phyloP scores from a whole-genome alignment of 2,797 vertebrate genomes.

The Lophius americanus region DNA sequence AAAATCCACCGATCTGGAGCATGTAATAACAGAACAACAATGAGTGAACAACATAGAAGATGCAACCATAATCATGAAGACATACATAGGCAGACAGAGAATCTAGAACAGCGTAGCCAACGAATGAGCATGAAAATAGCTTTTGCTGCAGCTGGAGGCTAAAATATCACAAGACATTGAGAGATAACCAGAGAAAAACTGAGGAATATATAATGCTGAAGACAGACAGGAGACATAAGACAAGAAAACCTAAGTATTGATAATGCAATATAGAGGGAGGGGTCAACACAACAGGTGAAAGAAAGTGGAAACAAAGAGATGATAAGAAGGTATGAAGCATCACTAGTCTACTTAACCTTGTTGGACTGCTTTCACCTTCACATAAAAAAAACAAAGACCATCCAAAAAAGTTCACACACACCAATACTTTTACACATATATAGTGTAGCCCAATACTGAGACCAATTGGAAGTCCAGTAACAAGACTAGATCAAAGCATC shows the following conservation, averaged over 20 bases:
- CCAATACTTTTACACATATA: slow-evolving; percentile 11
- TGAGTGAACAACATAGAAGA: slow-evolving; percentile 69
- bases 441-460: slow-evolving; percentile 20
- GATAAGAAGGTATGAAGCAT: slow-evolving; percentile 24
- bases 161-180: slow-evolving; percentile 46
- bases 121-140: slow-evolving; percentile 41
- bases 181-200: slow-evolving; percentile 32
- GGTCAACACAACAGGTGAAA: slow-evolving; percentile 39
- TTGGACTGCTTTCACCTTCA: slow-evolving; percentile 29
- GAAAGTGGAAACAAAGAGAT: slow-evolving; percentile 33
- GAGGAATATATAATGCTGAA: slow-evolving; percentile 24
- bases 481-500: slow-evolving; percentile 59
- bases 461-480: slow-evolving; percentile 56
- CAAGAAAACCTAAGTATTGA: slow-evolving; percentile 39
- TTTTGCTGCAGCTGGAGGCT: slow-evolving; percentile 45
- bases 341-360: slow-evolving; percentile 15
- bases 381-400: slow-evolving; percentile 14
- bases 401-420: slow-evolving; percentile 10
- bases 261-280: slow-evolving; percentile 22
- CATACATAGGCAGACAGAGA: slow-evolving; percentile 39
- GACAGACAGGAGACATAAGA: slow-evolving; percentile 42
- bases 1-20: slow-evolving; percentile 82
- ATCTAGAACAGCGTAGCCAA: slow-evolving; percentile 41
- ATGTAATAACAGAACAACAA: slow-evolving; percentile 79
- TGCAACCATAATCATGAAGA: slow-evolving; percentile 46